Evolutionary conservation across 1,140 invertebrate genomes (phyloP).

Genomic region (Sycobia sp.): DNA sequence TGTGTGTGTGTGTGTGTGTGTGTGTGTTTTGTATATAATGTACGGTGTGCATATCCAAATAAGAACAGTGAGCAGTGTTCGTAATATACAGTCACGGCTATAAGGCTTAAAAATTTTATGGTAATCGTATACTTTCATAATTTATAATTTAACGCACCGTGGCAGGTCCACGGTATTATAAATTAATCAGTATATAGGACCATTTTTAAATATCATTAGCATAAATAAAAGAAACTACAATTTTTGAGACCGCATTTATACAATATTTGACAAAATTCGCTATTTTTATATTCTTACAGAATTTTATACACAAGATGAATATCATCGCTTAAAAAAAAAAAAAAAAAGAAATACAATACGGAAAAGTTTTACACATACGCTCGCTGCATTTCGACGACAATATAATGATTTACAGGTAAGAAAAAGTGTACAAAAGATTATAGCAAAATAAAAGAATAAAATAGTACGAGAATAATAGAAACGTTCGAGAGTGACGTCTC

Average conservation of each 20-base stretch:
- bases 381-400: slow-evolving; percentile 6
- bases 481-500: slow-evolving; percentile 26
- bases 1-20: too few species aligned
- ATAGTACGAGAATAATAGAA: slow-evolving; percentile 23
- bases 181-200: slow-evolving; percentile 2
- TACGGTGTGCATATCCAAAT: slow-evolving; percentile 16
- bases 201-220: slow-evolving; percentile 9
- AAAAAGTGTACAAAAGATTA: slow-evolving; percentile 18
- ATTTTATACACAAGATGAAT: slow-evolving; percentile 33
- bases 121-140: slow-evolving; percentile 1
- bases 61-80: slow-evolving; percentile 12
- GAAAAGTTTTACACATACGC: background rate
- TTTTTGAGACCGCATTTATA: slow-evolving; percentile 20
- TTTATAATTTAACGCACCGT: slow-evolving; percentile 8
- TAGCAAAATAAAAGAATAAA: slow-evolving; percentile 10
- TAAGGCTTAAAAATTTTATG: too few species aligned
- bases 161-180: slow-evolving; percentile 16
- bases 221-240: slow-evolving; percentile 21
- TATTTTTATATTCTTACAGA: slow-evolving; percentile 29
- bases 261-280: slow-evolving; percentile 19
- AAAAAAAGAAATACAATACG: too few species aligned
- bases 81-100: slow-evolving; percentile 11
- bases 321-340: background rate
- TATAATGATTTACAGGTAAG: slow-evolving; percentile 21
- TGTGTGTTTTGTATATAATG: too few species aligned